Percentiles rank a stretch among this genome's conserved stretches.
Conservation (phyloP, 2,888 invertebrate genomes). For the Plagiodera versicolora region DNA sequence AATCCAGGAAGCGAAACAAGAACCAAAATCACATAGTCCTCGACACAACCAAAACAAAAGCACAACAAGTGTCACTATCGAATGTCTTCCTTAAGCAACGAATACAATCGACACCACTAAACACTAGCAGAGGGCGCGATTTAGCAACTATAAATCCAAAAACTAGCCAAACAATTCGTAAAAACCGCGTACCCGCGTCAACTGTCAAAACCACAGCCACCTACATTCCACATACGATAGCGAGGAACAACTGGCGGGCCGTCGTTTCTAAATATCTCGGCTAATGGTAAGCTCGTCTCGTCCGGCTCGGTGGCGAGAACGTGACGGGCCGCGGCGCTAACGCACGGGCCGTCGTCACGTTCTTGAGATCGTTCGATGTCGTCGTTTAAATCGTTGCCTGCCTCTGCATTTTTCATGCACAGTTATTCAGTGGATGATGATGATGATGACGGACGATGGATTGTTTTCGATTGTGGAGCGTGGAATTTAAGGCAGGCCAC, state of each 20-base stretch:
- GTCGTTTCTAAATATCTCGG: conserved; percentile 18
- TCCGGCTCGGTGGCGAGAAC: conserved; percentile 13
- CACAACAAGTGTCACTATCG: conserved; percentile 13
- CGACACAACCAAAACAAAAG: background rate
- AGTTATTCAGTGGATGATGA: conserved; percentile 5
- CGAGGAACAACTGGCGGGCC: conserved; percentile 41
- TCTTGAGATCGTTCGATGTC: conserved; percentile 34
- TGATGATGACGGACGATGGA: conserved; percentile 18
- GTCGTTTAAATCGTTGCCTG: conserved; percentile 36
- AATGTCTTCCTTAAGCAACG: background rate
- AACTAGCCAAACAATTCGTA: conserved; percentile 10
- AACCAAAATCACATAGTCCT: conserved; percentile 18
- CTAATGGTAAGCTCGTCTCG: conserved; percentile 7
- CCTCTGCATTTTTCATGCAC: conserved; percentile 23
- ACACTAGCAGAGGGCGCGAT: background rate
- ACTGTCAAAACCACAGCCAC: conserved; percentile 34
- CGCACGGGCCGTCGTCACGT: conserved; percentile 17
- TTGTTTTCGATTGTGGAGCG: conserved; percentile 17
- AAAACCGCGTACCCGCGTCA: conserved; percentile 19
- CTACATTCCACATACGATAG: conserved; percentile 42
- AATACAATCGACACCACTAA: too few relatives aligned
- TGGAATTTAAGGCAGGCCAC: conserved; percentile 23
- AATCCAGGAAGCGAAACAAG: conserved; percentile 31
- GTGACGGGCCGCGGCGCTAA: conserved; percentile 17
- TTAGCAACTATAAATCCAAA: conserved; percentile 7